phyloP scores from a whole-genome alignment of 2,113 vertebrate genomes.

The Heloderma charlesbogerti region DNA sequence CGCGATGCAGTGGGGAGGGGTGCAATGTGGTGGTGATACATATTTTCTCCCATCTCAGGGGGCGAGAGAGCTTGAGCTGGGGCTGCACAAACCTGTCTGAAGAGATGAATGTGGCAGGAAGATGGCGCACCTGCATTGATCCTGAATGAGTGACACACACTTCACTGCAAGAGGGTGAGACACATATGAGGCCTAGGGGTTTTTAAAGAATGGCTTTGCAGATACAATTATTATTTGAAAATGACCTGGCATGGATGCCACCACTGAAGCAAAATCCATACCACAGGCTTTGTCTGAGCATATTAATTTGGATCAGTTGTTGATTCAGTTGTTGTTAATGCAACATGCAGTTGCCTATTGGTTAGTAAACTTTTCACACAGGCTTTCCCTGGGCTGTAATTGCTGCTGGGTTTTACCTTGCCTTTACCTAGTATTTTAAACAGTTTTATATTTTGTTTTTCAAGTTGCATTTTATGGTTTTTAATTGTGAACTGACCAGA shows the following conservation, averaged over 20 bases:
- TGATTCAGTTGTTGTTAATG: neutral
- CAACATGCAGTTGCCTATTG: neutral
- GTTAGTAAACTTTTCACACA: too few relatives aligned
- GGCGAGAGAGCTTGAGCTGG: too few relatives aligned
- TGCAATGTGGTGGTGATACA: too few relatives aligned
- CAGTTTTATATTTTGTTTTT: too few relatives aligned
- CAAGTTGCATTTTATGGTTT: too few relatives aligned
- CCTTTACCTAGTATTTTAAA: too few relatives aligned
- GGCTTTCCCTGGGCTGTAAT: too few relatives aligned
- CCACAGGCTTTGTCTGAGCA: neutral
- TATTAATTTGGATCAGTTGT: neutral
- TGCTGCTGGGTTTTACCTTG: too few relatives aligned
- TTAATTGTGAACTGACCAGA: too few relatives aligned
- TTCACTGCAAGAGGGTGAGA: neutral
- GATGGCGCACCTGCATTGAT: neutral
- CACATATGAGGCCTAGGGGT: neutral
- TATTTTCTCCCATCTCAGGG: too few relatives aligned
- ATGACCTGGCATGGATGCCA: neutral
- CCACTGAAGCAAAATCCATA: too few relatives aligned
- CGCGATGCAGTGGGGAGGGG: too few relatives aligned
- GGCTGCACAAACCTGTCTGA: neutral
- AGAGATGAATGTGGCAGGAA: neutral
- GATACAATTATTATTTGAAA: neutral
- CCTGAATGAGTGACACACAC: neutral
- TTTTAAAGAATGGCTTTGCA: neutral